Evolutionary conservation across 1,140 invertebrate species (phyloP).

Genomic region (Matsumurasca onukii): DNA sequence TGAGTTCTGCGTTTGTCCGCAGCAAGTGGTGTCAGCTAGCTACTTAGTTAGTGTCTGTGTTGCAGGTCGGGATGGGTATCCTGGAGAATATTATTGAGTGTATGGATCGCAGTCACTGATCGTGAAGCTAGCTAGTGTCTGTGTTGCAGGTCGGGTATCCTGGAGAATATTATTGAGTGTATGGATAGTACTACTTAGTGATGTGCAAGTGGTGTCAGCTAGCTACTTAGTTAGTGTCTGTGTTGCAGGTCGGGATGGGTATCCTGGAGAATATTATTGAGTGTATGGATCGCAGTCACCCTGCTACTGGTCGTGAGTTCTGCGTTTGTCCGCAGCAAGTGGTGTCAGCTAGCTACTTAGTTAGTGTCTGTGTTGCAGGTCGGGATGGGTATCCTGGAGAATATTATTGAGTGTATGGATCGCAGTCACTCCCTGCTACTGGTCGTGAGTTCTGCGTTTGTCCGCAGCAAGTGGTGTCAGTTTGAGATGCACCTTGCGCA

Average conservation of each 20-base stretch:
- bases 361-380: conserved; percentile 48
- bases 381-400: conserved; percentile 60
- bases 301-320: conserved; percentile 60
- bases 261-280: conserved; percentile 65
- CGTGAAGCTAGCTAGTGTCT: too few species aligned
- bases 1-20: conserved; percentile 57
- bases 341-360: conserved; percentile 66
- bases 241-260: conserved; percentile 57
- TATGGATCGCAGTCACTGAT: conserved; percentile 61
- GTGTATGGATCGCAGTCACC: conserved; percentile 60
- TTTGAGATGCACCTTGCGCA: conserved; percentile 67
- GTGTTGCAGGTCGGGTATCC: conserved; percentile 58
- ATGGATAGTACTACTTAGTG: conserved; percentile 62
- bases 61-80: conserved; percentile 59
- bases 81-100: conserved; percentile 64
- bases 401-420: conserved; percentile 64
- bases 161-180: conserved; percentile 64
- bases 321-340: conserved; percentile 59
- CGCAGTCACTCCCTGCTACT: conserved; percentile 58
- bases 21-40: conserved; percentile 67
- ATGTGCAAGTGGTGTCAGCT: conserved; percentile 65
- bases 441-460: conserved; percentile 58
- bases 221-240: too few species aligned
- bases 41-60: too few species aligned
- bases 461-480: conserved; percentile 63